Evolutionary conservation across 1,140 invertebrate genomes (phyloP), one percentile per base, ranked within the genome.

Genomic region (Lasioglossum baleicum): DNA sequence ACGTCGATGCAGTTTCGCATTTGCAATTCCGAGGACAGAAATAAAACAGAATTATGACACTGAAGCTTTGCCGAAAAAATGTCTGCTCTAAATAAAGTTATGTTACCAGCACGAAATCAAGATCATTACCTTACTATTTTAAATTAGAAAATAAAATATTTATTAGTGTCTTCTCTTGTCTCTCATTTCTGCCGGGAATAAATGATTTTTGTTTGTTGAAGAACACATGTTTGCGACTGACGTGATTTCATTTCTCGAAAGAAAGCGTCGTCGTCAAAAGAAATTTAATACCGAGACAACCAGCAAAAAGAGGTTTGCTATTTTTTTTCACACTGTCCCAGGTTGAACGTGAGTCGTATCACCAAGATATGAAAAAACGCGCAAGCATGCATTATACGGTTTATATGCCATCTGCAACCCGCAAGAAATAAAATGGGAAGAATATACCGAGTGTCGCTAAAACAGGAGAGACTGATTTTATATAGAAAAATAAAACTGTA

Each of bases 321-420:
- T 31, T 44, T 20, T 44, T 20, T 65, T 74, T 31, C 72, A 65
- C 20, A 1, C 17, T 31, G 17, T 56, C 65, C 17, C n/a, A 7
- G 20, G 53, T 51, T 69, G 15, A 76, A 69, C 44, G 56, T 76
- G 68, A 48, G 26, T 26, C 10, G 44, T 48, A 48, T 48, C 44
- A 48, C 44, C 20, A 63, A 77, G 58, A 22, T 44, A 40, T 13
- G 69, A 22, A 31, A 61, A 31, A 78, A 72, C 40, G 15, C 11
- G 31, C 58, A n/a, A 51, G 42, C 74, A 69, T 71, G 60, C n/a
- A 53, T 64, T 64, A 26, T 56, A 35, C 67, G 60, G 42, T 53
- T 7, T 48, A 35, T 51, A 48, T 53, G 63, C 4, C 35, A 69
- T 48, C 31, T 13, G 8, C 17, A 15, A 17, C 20, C 6, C 15